Evolutionary conservation across 1,140 invertebrate species (phyloP), one percentile per base, ranked within the genome.

Genomic region (Mylabris phalerata): DNA sequence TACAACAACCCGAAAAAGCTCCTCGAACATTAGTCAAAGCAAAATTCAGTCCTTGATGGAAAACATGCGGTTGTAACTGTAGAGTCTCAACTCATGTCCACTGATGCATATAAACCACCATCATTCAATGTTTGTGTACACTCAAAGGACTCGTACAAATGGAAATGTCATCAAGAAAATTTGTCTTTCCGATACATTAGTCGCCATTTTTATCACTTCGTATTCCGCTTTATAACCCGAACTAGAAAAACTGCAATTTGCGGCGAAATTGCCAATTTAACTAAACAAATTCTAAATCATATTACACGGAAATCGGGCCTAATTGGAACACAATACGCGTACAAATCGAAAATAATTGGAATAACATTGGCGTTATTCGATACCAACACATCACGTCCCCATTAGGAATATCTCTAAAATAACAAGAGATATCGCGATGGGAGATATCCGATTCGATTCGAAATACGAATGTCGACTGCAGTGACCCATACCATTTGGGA

Each of bases 161-260:
- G 64, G 61, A 66, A 65, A 63, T 61, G 64, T 61, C 64, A 66
- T 66, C 64, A 59, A 56, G 52, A 58, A 43, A 66, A 63, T 65
- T 62, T 63, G 63, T 65, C 56, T 62, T 62, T 65, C 55, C 63
- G 52, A 62, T 60, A 56, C 60, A 60, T 65, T 65, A 60, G 57
- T 57, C 41, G 46, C 39, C 60, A 46, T 50, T 66, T 58, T 55
- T 52, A 57, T 58, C 56, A 48, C 46, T 50, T 47, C 57, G 55
- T 59, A 57, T 65, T 60, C 60, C 39, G 58, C 60, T 55, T 55
- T 55, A 48, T 26, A 44, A 19, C 19, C 19, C 1, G 19, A 19
- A 19, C 19, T 19, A 19, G 19, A 19, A 19, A 19, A 19, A 19
- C 19, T 19, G 19, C 19, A 19, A 19, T 19, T 19, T 19, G 1